phyloP scores from a whole-genome alignment of 2,113 vertebrate species.

The Nothocercus julius region DNA sequence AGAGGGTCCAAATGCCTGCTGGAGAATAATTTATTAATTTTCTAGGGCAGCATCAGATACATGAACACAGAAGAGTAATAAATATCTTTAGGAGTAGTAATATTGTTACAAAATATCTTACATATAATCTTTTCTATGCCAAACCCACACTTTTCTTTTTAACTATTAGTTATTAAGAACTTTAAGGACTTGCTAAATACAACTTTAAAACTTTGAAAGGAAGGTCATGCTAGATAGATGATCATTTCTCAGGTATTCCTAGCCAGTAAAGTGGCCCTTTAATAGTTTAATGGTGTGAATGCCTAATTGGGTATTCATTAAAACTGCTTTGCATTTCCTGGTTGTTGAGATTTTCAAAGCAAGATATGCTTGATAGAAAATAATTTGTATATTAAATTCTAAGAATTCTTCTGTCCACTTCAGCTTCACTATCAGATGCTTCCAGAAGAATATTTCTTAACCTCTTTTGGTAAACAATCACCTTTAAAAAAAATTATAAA shows the following conservation, averaged over 20 bases:
- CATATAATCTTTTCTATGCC: not conserved
- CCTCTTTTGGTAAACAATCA: not conserved
- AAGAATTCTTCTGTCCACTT: not conserved
- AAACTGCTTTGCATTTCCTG: not conserved
- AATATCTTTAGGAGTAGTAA: not conserved
- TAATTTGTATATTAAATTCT: not conserved
- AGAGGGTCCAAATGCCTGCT: not conserved
- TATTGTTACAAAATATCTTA: not conserved
- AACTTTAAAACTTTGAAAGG: not conserved
- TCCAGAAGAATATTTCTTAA: not conserved
- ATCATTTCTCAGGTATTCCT: not conserved
- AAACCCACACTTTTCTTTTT: not conserved
- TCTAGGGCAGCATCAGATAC: not conserved
- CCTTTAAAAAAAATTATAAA: not conserved
- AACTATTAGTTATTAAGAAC: slow-evolving; percentile 5
- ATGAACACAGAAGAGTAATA: not conserved
- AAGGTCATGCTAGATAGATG: slow-evolving; percentile 5
- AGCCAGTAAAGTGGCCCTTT: not conserved
- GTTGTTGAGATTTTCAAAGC: not conserved
- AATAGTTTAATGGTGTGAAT: not conserved
- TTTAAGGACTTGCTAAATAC: not conserved
- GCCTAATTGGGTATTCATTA: not conserved
- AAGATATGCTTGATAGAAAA: not conserved
- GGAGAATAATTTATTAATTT: not conserved
- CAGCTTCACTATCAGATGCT: not conserved